Evolutionary conservation across 23 tunicate genomes (phyloP).

Genomic region (Botrylloides violaceus): DNA sequence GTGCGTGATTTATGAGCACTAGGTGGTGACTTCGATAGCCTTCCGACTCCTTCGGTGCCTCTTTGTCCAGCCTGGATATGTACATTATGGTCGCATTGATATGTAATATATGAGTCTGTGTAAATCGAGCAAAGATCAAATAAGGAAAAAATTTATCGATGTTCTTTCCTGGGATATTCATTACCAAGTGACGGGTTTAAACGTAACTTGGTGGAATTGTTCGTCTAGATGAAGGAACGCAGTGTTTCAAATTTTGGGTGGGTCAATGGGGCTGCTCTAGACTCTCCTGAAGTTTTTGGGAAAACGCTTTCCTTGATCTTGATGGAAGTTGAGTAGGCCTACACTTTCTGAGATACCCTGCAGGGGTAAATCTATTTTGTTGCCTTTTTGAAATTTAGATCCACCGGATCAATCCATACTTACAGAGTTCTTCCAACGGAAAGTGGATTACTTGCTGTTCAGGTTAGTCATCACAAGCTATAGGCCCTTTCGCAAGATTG

Average conservation of each 20-base stretch:
- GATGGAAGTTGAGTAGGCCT: not conserved
- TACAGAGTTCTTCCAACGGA: conserved; percentile 72
- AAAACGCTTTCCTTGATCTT: not conserved
- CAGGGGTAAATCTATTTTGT: not conserved
- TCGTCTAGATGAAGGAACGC: not conserved
- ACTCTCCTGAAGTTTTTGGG: not conserved
- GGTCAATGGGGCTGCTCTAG: not conserved
- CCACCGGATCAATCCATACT: conserved; percentile 47
- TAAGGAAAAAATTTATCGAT: not conserved
- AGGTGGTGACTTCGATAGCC: too few relatives aligned
- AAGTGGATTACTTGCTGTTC: conserved; percentile 51
- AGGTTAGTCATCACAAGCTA: too few relatives aligned
- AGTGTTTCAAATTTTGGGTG: not conserved
- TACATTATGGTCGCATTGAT: too few relatives aligned
- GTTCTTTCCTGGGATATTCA: not conserved
- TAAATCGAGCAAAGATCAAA: too few relatives aligned
- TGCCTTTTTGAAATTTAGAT: conserved; percentile 19
- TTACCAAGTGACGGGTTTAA: not conserved
- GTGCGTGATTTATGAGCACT: too few relatives aligned
- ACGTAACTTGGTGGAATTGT: not conserved
- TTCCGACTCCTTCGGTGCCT: too few relatives aligned
- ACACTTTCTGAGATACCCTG: not conserved
- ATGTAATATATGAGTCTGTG: not conserved
- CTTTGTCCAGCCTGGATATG: too few relatives aligned
- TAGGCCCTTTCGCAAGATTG: too few relatives aligned